A percentile compares a stretch with the other conserved stretches of the same genome.
Evolutionary conservation across 2,888 invertebrate genomes (phyloP).

Genomic region (Glaucopsyche alexis): DNA sequence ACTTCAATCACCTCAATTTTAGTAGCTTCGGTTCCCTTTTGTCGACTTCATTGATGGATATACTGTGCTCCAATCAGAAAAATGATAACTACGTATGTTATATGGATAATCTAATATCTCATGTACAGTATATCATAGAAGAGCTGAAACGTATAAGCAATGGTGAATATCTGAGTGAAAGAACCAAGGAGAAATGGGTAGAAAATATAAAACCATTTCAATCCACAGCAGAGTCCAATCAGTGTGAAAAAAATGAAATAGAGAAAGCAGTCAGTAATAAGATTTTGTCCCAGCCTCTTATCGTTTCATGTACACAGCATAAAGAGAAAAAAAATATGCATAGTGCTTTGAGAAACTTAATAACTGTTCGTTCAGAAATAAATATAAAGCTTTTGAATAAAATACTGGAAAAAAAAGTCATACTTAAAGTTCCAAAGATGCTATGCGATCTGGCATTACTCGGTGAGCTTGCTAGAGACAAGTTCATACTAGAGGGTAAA

Average conservation of each 20-base stretch:
- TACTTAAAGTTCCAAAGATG: constrained; percentile 63
- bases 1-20: constrained; percentile 52
- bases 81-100: constrained; percentile 68
- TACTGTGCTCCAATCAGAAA: constrained; percentile 62
- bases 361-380: constrained; percentile 65
- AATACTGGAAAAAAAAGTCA: constrained; percentile 64
- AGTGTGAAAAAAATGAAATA: constrained; percentile 24
- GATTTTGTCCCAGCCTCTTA: constrained; percentile 55
- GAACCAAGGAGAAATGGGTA: constrained; percentile 67
- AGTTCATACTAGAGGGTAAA: constrained; percentile 59
- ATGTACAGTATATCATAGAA: constrained; percentile 67
- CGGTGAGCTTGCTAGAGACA: constrained; percentile 54
- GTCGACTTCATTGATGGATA: constrained; percentile 63
- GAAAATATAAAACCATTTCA: constrained; percentile 40
- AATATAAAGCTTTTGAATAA: constrained; percentile 63
- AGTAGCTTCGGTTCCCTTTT: constrained; percentile 49
- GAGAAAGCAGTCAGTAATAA: constrained; percentile 40
- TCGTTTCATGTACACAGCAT: constrained; percentile 58
- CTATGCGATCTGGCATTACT: constrained; percentile 59
- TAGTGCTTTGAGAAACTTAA: constrained; percentile 56
- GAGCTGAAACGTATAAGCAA: constrained; percentile 73
- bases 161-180: constrained; percentile 69
- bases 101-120: constrained; percentile 68
- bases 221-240: constrained; percentile 32
- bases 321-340: constrained; percentile 46